Evolutionary conservation across 2,797 vertebrate species (phyloP).

Genomic region (Lindbergichthys nudifrons): DNA sequence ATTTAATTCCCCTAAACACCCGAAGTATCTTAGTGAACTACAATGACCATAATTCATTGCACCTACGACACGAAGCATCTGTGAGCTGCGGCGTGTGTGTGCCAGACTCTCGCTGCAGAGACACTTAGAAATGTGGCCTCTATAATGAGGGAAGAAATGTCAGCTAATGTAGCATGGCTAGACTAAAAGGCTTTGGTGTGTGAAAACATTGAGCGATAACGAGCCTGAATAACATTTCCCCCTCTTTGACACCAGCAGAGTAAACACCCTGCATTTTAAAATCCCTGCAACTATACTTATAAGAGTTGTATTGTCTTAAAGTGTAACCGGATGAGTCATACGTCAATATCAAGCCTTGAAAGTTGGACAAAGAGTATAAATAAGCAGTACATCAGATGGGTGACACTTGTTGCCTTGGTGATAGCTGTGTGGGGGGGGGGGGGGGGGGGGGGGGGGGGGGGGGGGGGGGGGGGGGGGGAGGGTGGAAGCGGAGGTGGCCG

Average conservation of each 20-base stretch:
- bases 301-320: slow-evolving; percentile 22
- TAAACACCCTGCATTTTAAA: slow-evolving; percentile 37
- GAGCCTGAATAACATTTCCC: slow-evolving; percentile 26
- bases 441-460: slow-evolving; percentile 27
- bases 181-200: slow-evolving; percentile 20
- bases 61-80: slow-evolving; percentile 25
- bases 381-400: slow-evolving; percentile 59
- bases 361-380: slow-evolving; percentile 73
- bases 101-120: neutral
- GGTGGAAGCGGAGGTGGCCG: slow-evolving; percentile 47
- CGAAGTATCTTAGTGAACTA: slow-evolving; percentile 9
- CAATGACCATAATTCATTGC: slow-evolving; percentile 30
- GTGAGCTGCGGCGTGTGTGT: neutral
- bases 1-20: slow-evolving; percentile 19
- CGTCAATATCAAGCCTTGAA: slow-evolving; percentile 59
- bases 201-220: slow-evolving; percentile 28
- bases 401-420: slow-evolving; percentile 61
- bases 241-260: slow-evolving; percentile 16
- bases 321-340: slow-evolving; percentile 47
- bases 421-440: slow-evolving; percentile 59
- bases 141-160: slow-evolving; percentile 38
- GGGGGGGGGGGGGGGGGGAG: slow-evolving; percentile 6
- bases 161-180: slow-evolving; percentile 38
- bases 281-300: slow-evolving; percentile 1
- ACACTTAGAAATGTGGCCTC: slow-evolving; percentile 18